Evolutionary conservation across 2,888 invertebrate species (phyloP).

Genomic region (Drosophila borborema): DNA sequence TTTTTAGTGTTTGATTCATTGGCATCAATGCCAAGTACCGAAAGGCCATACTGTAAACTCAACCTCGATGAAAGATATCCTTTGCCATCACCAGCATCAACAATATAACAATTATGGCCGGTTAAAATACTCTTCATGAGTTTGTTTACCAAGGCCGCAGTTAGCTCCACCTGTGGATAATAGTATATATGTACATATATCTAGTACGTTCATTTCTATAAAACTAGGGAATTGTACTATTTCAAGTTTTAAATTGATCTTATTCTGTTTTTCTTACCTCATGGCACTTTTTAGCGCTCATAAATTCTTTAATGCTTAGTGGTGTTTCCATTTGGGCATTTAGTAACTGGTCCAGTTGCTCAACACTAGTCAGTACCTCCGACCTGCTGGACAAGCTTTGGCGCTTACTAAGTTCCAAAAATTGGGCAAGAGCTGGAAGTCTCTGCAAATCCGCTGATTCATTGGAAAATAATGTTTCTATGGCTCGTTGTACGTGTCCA

Average conservation of each 20-base stretch:
- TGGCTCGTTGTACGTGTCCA: conserved; percentile 84
- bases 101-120: conserved; percentile 85
- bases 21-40: conserved; percentile 93
- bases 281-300: conserved; percentile 92
- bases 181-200: background rate
- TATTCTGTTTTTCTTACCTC: conserved; percentile 86
- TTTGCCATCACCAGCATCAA: conserved; percentile 96
- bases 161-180: conserved; percentile 87
- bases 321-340: conserved; percentile 15
- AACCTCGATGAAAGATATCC: conserved; percentile 93
- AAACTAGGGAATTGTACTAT: too few relatives aligned
- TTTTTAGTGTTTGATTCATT: conserved; percentile 89
- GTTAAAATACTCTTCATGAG: conserved; percentile 77
- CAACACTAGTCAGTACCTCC: conserved; percentile 75
- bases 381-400: conserved; percentile 59
- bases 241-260: too few relatives aligned
- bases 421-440: conserved; percentile 58
- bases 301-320: conserved; percentile 88
- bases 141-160: conserved; percentile 88
- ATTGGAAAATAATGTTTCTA: conserved; percentile 86
- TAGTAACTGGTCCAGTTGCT: conserved; percentile 79
- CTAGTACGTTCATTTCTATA: too few relatives aligned
- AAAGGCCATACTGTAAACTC: conserved; percentile 89
- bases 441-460: background rate
- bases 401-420: conserved; percentile 55